phyloP scores from a whole-genome alignment of 2,888 invertebrate species.

The Tenthredo scrophulariae region DNA sequence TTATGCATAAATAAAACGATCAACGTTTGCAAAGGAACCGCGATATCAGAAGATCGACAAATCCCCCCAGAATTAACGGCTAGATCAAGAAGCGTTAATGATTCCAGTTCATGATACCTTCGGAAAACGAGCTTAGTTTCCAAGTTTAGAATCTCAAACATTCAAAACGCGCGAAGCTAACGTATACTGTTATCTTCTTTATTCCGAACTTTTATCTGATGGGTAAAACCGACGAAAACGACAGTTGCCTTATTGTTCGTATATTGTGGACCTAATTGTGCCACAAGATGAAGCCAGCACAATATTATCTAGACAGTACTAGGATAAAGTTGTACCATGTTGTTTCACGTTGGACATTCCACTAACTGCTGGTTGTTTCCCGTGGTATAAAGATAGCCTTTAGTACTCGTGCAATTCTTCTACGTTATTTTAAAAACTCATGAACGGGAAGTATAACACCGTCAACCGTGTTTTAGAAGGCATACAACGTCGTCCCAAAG shows the following conservation, averaged over 20 bases:
- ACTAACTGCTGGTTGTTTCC: conserved; percentile 38
- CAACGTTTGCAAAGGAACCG: conserved; percentile 20
- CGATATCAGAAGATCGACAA: conserved; percentile 32
- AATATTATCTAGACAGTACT: conserved; percentile 46
- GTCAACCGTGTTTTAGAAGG: not conserved
- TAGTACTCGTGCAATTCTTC: conserved; percentile 38
- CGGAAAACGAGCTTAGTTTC: conserved; percentile 7
- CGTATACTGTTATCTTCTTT: conserved; percentile 23
- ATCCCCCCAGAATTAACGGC: conserved; percentile 21
- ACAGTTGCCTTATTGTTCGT: conserved; percentile 43
- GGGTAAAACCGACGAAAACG: conserved; percentile 38
- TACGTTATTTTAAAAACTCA: conserved; percentile 38
- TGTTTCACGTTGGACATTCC: conserved; percentile 41
- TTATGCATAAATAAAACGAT: conserved; percentile 43
- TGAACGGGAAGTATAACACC: conserved; percentile 2
- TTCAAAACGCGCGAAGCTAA: not conserved
- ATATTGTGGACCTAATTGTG: conserved; percentile 13
- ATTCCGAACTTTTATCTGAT: conserved; percentile 39
- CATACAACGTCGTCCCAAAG: conserved; percentile 34
- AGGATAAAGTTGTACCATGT: conserved; percentile 45
- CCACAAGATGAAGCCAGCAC: conserved; percentile 25
- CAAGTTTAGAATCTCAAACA: conserved; percentile 28
- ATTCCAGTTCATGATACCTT: conserved; percentile 21
- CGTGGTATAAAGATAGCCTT: conserved; percentile 47
- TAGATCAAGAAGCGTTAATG: conserved; percentile 15